Conservation (phyloP, 2,888 invertebrate genomes). For the Clepsis dumicolana region DNA sequence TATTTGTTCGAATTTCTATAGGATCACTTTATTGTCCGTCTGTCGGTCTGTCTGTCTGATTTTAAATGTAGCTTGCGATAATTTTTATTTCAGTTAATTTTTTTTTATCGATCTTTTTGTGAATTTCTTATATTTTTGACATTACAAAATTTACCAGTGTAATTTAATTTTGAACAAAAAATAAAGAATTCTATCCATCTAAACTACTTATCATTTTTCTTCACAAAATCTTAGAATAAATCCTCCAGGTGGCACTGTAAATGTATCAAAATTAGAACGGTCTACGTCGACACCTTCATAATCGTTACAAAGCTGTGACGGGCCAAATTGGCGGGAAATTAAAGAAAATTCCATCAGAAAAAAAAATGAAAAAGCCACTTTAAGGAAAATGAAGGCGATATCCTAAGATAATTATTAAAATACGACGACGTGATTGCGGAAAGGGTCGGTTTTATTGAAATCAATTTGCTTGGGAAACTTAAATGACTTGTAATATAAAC, state of each 20-base stretch:
- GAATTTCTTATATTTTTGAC: too few relatives aligned
- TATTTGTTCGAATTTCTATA: too few relatives aligned
- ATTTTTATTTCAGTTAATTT: too few relatives aligned
- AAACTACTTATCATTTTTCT: not conserved
- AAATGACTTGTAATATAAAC: not conserved
- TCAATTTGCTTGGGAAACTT: not conserved
- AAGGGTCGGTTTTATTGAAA: conserved; percentile 12
- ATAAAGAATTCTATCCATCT: too few relatives aligned
- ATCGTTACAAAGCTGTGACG: conserved; percentile 44
- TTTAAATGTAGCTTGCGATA: too few relatives aligned
- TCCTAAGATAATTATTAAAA: conserved; percentile 33
- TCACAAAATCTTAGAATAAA: not conserved
- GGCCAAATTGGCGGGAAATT: conserved; percentile 43
- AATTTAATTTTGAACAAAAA: too few relatives aligned
- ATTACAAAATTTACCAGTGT: too few relatives aligned
- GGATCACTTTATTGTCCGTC: too few relatives aligned
- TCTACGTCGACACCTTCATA: conserved; percentile 41
- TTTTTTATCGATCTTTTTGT: too few relatives aligned
- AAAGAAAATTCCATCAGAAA: conserved; percentile 37
- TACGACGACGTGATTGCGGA: conserved; percentile 6
- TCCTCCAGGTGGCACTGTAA: conserved; percentile 18
- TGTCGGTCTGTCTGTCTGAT: too few relatives aligned
- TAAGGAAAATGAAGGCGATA: conserved; percentile 20
- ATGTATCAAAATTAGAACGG: conserved; percentile 27
- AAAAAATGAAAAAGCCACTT: conserved; percentile 33